Conservation (phyloP, 1,140 invertebrate species). For the Bombyx mori region ASM3026992v2 NC_085130.1:17443001-17443500, state of each 20-base stretch:
- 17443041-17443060: no score
- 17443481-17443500: constrained; percentile 48
- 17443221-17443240: no score
- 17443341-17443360: constrained; percentile 46
- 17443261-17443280: not conserved
- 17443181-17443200: no score
- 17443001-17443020: no score
- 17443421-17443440: constrained; percentile 51
- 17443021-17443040: no score
- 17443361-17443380: constrained; percentile 67
- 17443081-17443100: no score
- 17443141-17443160: not conserved
- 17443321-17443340: constrained; percentile 21
- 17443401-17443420: constrained; percentile 60
- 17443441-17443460: constrained; percentile 27
- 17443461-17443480: constrained; percentile 19
- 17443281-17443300: not conserved
- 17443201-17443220: no score
- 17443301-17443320: constrained; percentile 18
- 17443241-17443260: no score
- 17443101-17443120: no score
- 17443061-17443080: no score
- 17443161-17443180: not conserved
- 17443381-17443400: constrained; percentile 68
- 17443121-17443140: not conserved